phyloP scores from a whole-genome alignment of 1,140 invertebrate species.

The Formica selysi region DNA sequence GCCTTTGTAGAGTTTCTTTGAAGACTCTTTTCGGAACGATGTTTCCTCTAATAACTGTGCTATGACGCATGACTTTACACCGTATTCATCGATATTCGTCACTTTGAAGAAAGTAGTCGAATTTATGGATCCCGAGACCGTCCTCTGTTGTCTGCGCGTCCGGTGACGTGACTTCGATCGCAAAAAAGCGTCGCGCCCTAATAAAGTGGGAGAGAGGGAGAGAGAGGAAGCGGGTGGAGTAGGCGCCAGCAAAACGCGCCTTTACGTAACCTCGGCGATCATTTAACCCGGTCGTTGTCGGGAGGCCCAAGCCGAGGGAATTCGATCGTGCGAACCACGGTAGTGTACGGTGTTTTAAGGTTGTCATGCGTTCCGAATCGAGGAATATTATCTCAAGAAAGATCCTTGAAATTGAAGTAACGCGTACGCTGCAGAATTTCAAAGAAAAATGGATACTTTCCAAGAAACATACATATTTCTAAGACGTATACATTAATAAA shows the following conservation, averaged over 20 bases:
- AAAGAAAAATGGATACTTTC: too few relatives aligned
- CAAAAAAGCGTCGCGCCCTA: conserved; percentile 70
- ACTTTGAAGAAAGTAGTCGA: conserved; percentile 34
- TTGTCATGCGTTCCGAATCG: background rate
- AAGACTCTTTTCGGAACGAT: background rate
- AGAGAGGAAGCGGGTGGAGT: conserved; percentile 58
- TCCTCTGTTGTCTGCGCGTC: background rate
- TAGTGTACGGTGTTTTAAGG: background rate
- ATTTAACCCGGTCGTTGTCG: conserved; percentile 69
- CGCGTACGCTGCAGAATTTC: background rate
- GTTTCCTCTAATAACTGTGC: background rate
- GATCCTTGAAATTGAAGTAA: background rate
- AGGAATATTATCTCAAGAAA: background rate
- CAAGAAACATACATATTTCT: too few relatives aligned
- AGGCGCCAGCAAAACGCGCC: conserved; percentile 77
- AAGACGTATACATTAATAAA: background rate
- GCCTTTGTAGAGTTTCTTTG: background rate
- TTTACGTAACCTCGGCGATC: conserved; percentile 79
- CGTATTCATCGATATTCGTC: background rate
- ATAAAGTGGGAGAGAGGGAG: conserved; percentile 53
- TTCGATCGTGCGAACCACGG: conserved; percentile 51
- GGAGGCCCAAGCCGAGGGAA: conserved; percentile 37
- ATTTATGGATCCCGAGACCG: conserved; percentile 29
- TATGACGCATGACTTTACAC: background rate
- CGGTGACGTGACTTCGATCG: conserved; percentile 56